Percentiles rank a stretch among this genome's conserved stretches.
These are phyloP conservation scores for Chaetodon auriga DNA, from an alignment of 2,113 vertebrate genomes.

Conservation along the genomic window DNA sequence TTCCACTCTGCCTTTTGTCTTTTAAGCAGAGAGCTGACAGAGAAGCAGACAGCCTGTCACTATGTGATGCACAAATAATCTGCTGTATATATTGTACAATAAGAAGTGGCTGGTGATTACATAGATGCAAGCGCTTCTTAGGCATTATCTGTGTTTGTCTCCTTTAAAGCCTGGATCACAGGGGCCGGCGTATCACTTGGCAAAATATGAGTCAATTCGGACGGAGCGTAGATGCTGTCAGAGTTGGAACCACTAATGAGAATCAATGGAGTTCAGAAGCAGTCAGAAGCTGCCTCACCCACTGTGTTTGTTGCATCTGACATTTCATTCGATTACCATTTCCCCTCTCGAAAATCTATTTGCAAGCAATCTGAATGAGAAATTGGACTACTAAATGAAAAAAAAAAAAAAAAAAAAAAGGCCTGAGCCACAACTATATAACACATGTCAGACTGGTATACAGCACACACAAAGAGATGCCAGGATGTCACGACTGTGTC, in stretches of 20 bases:
- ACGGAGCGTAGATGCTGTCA: constrained; percentile 69
- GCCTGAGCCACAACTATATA: constrained; percentile 2
- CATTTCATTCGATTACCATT: constrained; percentile 77
- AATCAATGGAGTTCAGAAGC: constrained; percentile 81
- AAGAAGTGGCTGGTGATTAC: constrained; percentile 39
- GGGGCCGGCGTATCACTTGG: constrained; percentile 41
- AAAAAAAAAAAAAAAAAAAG: neutral
- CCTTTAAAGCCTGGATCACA: constrained; percentile 57
- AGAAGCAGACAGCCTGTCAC: constrained; percentile 28
- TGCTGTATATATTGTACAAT: constrained; percentile 10
- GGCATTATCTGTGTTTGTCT: constrained; percentile 40
- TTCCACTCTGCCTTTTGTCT: constrained; percentile 34
- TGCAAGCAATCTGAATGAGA: constrained; percentile 63
- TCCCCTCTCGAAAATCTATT: constrained; percentile 71
- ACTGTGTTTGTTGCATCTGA: constrained; percentile 77
- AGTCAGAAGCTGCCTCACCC: constrained; percentile 71
- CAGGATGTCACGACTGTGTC: constrained; percentile 39
- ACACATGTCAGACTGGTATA: constrained; percentile 30
- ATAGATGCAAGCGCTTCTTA: constrained; percentile 46
- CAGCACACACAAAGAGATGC: constrained; percentile 39
- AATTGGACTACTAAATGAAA: constrained; percentile 41
- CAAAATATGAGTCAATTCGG: constrained; percentile 70
- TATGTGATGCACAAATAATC: constrained; percentile 24
- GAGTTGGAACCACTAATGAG: constrained; percentile 76
- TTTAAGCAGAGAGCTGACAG: constrained; percentile 15